These are phyloP conservation scores for Rafetus swinhoei DNA, from an alignment of 2,113 vertebrate species.

Conservation along the genomic window DNA sequence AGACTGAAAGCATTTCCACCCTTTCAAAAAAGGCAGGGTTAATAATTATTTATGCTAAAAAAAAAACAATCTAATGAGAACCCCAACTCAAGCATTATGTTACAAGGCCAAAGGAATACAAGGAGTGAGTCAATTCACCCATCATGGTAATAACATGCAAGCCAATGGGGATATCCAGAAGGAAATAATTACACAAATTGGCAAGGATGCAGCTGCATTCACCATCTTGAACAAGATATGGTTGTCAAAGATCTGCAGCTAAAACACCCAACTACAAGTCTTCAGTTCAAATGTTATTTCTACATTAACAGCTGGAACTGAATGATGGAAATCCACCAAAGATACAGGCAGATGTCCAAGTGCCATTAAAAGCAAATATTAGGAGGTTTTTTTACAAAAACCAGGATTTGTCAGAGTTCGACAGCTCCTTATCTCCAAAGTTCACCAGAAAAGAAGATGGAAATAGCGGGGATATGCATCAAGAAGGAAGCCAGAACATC, in stretches of 20 bases:
- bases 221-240: neutral
- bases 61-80: neutral
- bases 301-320: neutral
- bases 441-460: neutral
- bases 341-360: neutral
- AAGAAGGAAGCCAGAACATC: neutral
- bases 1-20: neutral
- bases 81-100: neutral
- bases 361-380: neutral
- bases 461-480: neutral
- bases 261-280: neutral
- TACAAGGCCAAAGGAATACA: neutral
- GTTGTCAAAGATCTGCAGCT: neutral
- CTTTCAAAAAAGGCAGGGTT: neutral
- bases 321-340: neutral
- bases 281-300: neutral
- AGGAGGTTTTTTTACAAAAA: neutral
- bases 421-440: neutral
- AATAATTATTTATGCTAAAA: neutral
- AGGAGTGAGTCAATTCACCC: neutral
- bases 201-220: neutral
- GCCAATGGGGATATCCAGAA: neutral
- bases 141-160: neutral
- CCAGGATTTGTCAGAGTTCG: neutral
- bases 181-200: neutral